These are phyloP conservation scores for Tauraco erythrolophus DNA, from an alignment of 2,113 vertebrate genomes.

Conservation along the genomic window DNA sequence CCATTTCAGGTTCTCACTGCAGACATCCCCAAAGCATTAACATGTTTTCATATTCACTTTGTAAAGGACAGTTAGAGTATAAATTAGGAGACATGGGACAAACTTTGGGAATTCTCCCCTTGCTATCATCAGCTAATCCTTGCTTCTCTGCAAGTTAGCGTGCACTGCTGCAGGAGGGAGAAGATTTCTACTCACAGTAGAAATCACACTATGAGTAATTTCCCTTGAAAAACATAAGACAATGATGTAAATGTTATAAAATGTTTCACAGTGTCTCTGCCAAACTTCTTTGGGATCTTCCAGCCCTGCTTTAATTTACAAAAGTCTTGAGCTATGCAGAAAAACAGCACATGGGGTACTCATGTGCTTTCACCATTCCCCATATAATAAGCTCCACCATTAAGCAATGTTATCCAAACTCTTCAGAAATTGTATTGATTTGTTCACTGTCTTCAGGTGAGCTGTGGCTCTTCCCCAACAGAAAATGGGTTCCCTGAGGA, in stretches of 20 bases:
- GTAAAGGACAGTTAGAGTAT: background rate
- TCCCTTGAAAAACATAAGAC: constrained; percentile 66
- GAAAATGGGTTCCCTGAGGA: background rate
- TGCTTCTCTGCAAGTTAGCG: background rate
- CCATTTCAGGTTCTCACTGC: background rate
- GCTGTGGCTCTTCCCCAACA: background rate
- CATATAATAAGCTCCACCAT: background rate
- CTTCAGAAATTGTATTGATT: background rate
- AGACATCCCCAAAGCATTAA: background rate
- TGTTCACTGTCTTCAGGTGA: background rate
- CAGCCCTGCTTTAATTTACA: constrained; percentile 30
- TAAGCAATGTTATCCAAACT: background rate
- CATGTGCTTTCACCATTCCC: background rate
- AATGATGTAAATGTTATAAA: constrained; percentile 68
- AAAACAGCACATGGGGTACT: constrained; percentile 25
- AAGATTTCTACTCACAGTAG: background rate
- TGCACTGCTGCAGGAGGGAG: background rate
- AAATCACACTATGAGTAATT: constrained; percentile 62
- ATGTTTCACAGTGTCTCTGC: constrained; percentile 41
- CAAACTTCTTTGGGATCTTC: constrained; percentile 49
- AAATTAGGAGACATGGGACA: background rate
- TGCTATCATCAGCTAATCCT: background rate
- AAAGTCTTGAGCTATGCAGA: constrained; percentile 13
- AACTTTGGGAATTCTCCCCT: background rate
- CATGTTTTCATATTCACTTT: background rate